Base-by-base conservation (phyloP, 2,888 invertebrate species). In the Cecidostiba fungosa region DNA sequence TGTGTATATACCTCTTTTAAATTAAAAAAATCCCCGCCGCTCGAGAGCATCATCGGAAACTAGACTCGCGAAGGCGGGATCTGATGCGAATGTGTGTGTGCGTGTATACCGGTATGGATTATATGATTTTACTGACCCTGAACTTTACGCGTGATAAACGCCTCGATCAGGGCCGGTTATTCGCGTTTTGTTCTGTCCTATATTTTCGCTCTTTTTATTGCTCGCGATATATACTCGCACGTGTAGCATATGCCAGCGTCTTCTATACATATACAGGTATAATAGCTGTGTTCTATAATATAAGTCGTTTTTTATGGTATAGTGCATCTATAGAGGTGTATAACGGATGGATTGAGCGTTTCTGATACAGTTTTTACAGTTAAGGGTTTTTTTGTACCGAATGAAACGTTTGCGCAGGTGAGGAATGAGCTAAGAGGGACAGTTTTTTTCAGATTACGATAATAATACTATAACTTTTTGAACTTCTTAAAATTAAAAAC, bases 1-100 rank as follows among this genome's bases (percentile, higher is more conserved):
- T 73, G n/a, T 59, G n/a, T 26, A 3, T 23, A 47, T 36, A 62
- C 69, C 54, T 59, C 69, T 69, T 70, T 69, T 23, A 69, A 80
- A 79, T 80, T 77, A 80, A 84, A 80, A 80, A 84, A 80, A 84
- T 80, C 66, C 74, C 23, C 19, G 26, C 39, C 12, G 32, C 3
- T n/a, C 26, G 29, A 29, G 66, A 29, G 59, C 19, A 23, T 54
- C 23, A n/a, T 70, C 36, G 26, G 73, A 29, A 85, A 82, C 81
- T 77, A 85, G 77, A 62, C 36, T 10, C 62, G 84, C 69, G 80
- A 39, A 77, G 77, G 59, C 77, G n/a, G 29, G 70, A 50, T 74
- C n/a, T 5, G 26, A 19, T 29, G 23, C 43, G 74, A 36, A 62
- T 47, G 14, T 26, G 8, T 6, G 14, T 5, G n/a, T 10, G 32